phyloP scores from a whole-genome alignment of 92 coral and sea anemone species.

The Galaxea fascicularis region DNA sequence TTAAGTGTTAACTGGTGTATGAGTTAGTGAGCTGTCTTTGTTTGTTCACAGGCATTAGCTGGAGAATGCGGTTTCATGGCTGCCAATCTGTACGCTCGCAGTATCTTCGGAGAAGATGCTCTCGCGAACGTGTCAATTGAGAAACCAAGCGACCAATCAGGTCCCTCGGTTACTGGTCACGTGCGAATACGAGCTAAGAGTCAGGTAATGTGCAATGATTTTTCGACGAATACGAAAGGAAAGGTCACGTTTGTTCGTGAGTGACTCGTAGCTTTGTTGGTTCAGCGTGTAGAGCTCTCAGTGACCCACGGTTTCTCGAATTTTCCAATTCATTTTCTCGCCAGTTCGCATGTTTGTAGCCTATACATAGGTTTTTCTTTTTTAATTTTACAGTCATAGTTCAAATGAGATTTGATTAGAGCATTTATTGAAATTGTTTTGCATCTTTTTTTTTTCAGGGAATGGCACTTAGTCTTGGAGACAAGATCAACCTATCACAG shows the following conservation, averaged over 20 bases:
- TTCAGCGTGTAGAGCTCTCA: no score
- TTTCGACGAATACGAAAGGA: background rate
- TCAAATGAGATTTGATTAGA: background rate
- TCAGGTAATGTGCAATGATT: slow-evolving; percentile 72
- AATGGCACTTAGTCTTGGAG: slow-evolving; percentile 97
- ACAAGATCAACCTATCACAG: slow-evolving; percentile 97
- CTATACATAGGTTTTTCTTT: no score
- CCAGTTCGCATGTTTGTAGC: no score
- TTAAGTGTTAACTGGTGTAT: no score
- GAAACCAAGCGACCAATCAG: slow-evolving; percentile 85
- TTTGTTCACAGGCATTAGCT: slow-evolving; percentile 79
- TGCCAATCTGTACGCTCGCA: slow-evolving; percentile 97
- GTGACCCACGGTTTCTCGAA: no score
- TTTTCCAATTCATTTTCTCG: no score
- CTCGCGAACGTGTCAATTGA: slow-evolving; percentile 96
- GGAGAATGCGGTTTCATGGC: slow-evolving; percentile 99
- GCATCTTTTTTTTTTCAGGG: slow-evolving; percentile 69
- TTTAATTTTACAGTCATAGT: background rate
- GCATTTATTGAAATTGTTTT: background rate
- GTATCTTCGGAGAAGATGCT: slow-evolving; percentile 99
- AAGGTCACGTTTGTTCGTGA: no score
- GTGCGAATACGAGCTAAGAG: slow-evolving; percentile 99
- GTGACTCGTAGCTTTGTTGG: no score
- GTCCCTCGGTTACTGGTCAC: slow-evolving; percentile 93
- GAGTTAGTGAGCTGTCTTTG: background rate